Evolutionary conservation across 2,797 vertebrate species (phyloP), one percentile per base, ranked within the genome.

Genomic region (Aratinga solstitialis): DNA sequence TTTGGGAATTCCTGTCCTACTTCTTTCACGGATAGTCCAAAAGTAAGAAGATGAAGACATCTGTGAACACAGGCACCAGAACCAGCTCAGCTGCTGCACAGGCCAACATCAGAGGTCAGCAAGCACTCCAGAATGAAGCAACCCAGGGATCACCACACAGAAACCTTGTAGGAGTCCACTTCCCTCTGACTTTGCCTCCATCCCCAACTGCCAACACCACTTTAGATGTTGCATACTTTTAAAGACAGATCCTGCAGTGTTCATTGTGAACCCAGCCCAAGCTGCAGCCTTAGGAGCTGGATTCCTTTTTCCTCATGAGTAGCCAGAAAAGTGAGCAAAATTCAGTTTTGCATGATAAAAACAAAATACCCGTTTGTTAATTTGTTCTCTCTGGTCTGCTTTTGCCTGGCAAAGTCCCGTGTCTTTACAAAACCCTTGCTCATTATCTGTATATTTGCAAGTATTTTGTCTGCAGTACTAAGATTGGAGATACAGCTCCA

Each of bases 321-420:
- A 72, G 48, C 42, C 65, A 38, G 61, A 81, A 62, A 83, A 93
- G 63, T 23, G 30, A 94, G 47, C 61, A 50, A 69, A 85, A 68
- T 27, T 29, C 72, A 50, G 26, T 58, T 92, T 77, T 85, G 59
- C 61, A 6, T 36, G 38, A 61, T 54, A 29, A 54, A 84, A 65
- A 19, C 3, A 23, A 85, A 65, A 30, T 3, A 23, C 3, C 4
- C 16, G 38, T 68, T 51, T 50, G 20, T 22, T n/a, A 61, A 13
- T 54, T 81, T 66, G 10, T 74, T 82, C 43, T 75, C 34, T 54
- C 18, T 21, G 20, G 27, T 40, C 36, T 89, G 59, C 59, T 84
- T 84, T 81, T 69, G 40, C 56, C 48, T 36, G 59, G 40, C 48
- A 63, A 65, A 58, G 7, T 32, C 73, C 59, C 1, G 4, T 42